Evolutionary conservation across 92 coral and sea anemone species (phyloP), one percentile per base, ranked within the genome.

Genomic region (Umimayanthus kanabou): DNA sequence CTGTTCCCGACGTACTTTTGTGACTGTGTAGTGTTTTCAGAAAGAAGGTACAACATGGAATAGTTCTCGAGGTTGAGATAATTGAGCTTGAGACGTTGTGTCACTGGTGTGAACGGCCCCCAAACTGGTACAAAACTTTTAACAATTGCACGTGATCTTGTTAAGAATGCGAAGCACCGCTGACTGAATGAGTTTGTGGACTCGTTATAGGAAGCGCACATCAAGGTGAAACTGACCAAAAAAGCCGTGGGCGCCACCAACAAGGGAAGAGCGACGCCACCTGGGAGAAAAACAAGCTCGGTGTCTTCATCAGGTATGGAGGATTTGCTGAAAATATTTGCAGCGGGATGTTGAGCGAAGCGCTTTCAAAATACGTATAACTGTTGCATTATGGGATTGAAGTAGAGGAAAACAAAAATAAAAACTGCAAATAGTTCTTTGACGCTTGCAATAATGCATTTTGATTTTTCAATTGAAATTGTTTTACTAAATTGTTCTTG

Each of bases 201-300:
- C 5, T 18, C 29, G 16, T 69, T 83, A 26, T 55, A 83, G 87
- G 87, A 83, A 83, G 67, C 42, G 45, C 87, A 49, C 15, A 73
- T 83, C 66, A 83, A 71, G 37, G 65, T 83, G 29, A 83, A 67
- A 71, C 79, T 83, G 65, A 83, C 65, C 66, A 83, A 83, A 78
- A 83, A 83, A 45, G 4, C 74, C 18, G 61, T 73, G 22, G 39
- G 42, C 26, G 43, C 61, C 37, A 29, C 65, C 13, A 83, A 70
- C 28, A 83, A 70, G 33, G 87, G 8, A 15, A 72, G 42, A 29
- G 29, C 76, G 13, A 42, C 78, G 6, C 76, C 58, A 14, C 43
- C 45, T 20, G 65, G 25, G 28, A 43, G 57, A 28, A 83, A 49
- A 30, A 33, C 25, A 25, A 16, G 14, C 40, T 43, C 26, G 1